Evolutionary conservation across 2,113 vertebrate genomes (phyloP).

Genomic region (Crocuta crocuta): DNA sequence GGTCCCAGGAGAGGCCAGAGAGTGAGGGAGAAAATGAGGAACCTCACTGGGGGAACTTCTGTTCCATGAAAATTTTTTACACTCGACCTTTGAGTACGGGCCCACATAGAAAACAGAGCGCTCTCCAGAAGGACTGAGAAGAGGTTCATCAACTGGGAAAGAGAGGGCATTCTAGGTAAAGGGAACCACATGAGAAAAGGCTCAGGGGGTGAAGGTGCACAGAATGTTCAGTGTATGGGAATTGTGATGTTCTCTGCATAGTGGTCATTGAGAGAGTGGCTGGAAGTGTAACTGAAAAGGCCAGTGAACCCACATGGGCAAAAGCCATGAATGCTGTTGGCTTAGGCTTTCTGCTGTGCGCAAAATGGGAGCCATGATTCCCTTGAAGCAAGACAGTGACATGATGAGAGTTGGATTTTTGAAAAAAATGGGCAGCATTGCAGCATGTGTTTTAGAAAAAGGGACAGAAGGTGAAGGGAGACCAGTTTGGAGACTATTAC

Average conservation of each 20-base stretch:
- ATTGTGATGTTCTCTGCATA: accelerated
- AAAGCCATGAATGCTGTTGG: not conserved
- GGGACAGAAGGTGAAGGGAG: not conserved
- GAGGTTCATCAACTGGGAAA: not conserved
- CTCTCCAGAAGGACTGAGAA: not conserved
- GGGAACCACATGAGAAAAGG: not conserved
- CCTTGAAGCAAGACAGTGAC: not conserved
- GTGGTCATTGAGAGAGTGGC: not conserved
- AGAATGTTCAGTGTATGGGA: not conserved
- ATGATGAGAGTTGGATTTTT: not conserved
- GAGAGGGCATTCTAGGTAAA: not conserved
- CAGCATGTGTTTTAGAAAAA: not conserved
- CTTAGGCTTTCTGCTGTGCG: not conserved
- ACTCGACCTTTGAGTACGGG: not conserved
- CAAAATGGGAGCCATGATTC: not conserved
- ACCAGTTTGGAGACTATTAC: not conserved
- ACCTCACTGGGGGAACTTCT: not conserved
- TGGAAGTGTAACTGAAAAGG: not conserved
- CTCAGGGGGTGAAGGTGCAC: too few species aligned
- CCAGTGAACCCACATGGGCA: not conserved
- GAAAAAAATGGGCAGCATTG: not conserved
- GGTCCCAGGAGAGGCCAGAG: not conserved
- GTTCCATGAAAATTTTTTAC: not conserved
- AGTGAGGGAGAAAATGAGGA: not conserved
- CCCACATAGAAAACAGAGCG: not conserved